phyloP scores from a whole-genome alignment of 2,797 vertebrate species.

The Miichthys miiuy region DNA sequence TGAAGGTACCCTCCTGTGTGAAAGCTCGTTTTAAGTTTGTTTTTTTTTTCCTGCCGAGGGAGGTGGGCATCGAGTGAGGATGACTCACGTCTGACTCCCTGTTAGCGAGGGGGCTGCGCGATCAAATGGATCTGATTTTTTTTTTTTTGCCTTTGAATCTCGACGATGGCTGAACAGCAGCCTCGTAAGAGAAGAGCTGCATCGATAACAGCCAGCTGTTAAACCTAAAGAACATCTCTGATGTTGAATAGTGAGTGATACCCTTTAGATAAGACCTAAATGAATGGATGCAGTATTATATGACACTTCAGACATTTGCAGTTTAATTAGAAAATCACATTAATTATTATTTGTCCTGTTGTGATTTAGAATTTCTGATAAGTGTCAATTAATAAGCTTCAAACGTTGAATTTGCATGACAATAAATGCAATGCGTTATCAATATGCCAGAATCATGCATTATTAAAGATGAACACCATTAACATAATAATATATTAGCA shows the following conservation, averaged over 20 bases:
- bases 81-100: slow-evolving; percentile 61
- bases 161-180: slow-evolving; percentile 27
- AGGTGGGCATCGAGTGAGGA: slow-evolving; percentile 58
- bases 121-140: slow-evolving; percentile 54
- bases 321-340: slow-evolving; percentile 11
- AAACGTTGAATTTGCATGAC: slow-evolving; percentile 71
- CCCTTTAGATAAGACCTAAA: slow-evolving; percentile 11
- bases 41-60: slow-evolving; percentile 22
- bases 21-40: slow-evolving; percentile 62
- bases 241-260: slow-evolving; percentile 15
- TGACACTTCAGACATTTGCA: not conserved
- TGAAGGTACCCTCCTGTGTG: slow-evolving; percentile 71
- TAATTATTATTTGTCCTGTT: slow-evolving; percentile 19
- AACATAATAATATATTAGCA: slow-evolving; percentile 84
- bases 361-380: slow-evolving; percentile 49
- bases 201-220: slow-evolving; percentile 52
- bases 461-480: slow-evolving; percentile 82
- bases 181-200: slow-evolving; percentile 13
- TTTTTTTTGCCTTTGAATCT: slow-evolving; percentile 49
- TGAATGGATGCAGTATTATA: not conserved
- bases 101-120: slow-evolving; percentile 42
- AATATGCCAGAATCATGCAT: slow-evolving; percentile 84
- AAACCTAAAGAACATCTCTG: slow-evolving; percentile 41
- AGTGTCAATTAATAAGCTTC: slow-evolving; percentile 69
- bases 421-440: slow-evolving; percentile 77